These are phyloP conservation scores for Taxidea taxus DNA, from an alignment of 2,113 vertebrate species.

Conservation along the genomic window DNA sequence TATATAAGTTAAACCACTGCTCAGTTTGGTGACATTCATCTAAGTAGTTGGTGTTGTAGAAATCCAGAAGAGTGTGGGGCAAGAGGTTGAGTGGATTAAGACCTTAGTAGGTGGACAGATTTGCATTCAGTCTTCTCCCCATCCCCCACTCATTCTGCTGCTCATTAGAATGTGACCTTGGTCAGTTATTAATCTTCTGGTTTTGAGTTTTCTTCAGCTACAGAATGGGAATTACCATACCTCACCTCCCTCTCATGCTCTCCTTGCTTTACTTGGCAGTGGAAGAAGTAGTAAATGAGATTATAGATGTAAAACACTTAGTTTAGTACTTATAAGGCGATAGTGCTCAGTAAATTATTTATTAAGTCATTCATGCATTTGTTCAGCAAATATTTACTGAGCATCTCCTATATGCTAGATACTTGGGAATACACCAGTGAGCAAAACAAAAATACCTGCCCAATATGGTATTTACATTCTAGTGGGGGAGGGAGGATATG, in stretches of 20 bases:
- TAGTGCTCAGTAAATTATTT: not conserved
- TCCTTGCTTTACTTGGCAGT: not conserved
- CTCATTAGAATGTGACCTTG: not conserved
- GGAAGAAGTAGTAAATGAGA: constrained; percentile 3
- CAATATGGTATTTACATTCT: not conserved
- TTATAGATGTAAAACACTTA: not conserved
- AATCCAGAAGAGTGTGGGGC: not conserved
- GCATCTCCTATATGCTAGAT: not conserved
- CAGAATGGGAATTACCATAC: not conserved
- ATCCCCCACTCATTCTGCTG: not conserved
- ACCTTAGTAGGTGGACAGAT: not conserved
- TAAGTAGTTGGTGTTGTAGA: not conserved
- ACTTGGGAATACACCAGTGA: not conserved
- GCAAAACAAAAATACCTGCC: not conserved
- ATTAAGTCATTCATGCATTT: not conserved
- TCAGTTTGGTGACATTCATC: not conserved
- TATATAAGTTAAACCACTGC: not conserved
- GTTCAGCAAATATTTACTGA: not conserved
- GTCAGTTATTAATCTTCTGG: not conserved
- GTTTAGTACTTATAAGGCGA: not conserved
- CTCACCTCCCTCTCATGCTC: not conserved
- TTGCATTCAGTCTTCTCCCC: not conserved
- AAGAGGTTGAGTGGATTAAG: not conserved
- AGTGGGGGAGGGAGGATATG: not conserved
- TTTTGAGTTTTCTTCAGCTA: constrained; percentile 8